phyloP scores from a whole-genome alignment of 2,113 vertebrate species.

The Catharus fuscescens region DNA sequence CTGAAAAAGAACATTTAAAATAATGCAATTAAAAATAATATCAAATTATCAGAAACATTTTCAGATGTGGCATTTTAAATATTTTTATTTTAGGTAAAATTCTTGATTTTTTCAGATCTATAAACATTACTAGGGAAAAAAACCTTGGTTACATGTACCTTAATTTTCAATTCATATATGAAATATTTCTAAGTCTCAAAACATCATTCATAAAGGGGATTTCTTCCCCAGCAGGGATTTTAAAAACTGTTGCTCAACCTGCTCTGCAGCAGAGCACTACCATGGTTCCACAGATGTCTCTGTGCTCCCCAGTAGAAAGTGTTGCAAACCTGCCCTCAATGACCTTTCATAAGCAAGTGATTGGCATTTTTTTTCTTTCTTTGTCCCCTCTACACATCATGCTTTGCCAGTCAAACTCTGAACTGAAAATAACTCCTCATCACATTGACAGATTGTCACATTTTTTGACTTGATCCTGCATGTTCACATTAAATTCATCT shows the following conservation, averaged over 20 bases:
- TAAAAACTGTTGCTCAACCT: background rate
- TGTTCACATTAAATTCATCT: background rate
- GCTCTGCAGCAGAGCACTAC: background rate
- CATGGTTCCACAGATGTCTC: background rate
- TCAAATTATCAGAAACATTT: background rate
- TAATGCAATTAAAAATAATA: background rate
- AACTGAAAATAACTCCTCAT: background rate
- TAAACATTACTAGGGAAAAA: background rate
- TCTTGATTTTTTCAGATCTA: background rate
- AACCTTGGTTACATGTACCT: accelerated
- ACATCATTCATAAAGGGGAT: background rate
- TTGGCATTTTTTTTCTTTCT: background rate
- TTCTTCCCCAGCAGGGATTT: background rate
- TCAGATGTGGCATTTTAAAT: background rate
- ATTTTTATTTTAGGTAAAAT: background rate
- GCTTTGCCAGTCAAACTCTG: background rate
- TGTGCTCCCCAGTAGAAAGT: background rate
- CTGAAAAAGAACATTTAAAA: background rate
- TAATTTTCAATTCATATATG: background rate
- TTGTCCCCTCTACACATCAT: background rate
- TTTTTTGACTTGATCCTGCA: background rate
- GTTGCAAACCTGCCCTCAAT: background rate
- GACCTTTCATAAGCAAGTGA: background rate
- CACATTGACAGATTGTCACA: background rate
- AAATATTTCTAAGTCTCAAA: background rate